Evolutionary conservation across 92 coral and sea anemone genomes (phyloP).

Genomic region (Epizoanthus ramosus): DNA sequence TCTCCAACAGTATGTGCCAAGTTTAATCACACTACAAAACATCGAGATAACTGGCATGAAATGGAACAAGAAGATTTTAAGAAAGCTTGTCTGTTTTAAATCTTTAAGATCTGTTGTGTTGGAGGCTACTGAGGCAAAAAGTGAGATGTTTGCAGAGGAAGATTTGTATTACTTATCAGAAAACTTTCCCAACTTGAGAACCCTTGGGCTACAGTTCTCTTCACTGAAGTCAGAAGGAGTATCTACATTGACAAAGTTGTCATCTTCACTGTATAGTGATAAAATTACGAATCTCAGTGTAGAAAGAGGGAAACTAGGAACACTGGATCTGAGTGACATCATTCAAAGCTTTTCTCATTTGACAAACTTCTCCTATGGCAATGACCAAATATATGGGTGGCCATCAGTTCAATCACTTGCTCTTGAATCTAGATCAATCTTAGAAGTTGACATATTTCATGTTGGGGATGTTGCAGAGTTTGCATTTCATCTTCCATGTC

Average conservation of each 20-base stretch:
- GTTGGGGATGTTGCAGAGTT: slow-evolving; percentile 83
- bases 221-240: slow-evolving; percentile 54
- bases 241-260: slow-evolving; percentile 46
- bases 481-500: slow-evolving; percentile 50
- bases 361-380: slow-evolving; percentile 67
- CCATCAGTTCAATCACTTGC: slow-evolving; percentile 71
- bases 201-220: slow-evolving; percentile 67
- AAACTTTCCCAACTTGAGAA: slow-evolving; percentile 61
- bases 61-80: slow-evolving; percentile 68
- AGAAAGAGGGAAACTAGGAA: slow-evolving; percentile 69
- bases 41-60: slow-evolving; percentile 71
- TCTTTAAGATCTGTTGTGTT: slow-evolving; percentile 55
- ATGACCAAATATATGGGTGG: slow-evolving; percentile 79
- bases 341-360: slow-evolving; percentile 55
- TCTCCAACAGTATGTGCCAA: slow-evolving; percentile 39
- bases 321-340: slow-evolving; percentile 58
- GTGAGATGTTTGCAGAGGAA: slow-evolving; percentile 47
- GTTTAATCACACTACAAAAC: slow-evolving; percentile 54
- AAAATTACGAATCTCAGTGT: slow-evolving; percentile 66
- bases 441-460: slow-evolving; percentile 68
- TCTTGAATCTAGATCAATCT: slow-evolving; percentile 62
- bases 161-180: slow-evolving; percentile 63
- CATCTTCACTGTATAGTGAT: slow-evolving; percentile 51
- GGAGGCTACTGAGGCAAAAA: slow-evolving; percentile 51
- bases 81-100: slow-evolving; percentile 66